Base-by-base conservation (phyloP, 1,140 invertebrate species). In the Drosophila hydei region DNA sequence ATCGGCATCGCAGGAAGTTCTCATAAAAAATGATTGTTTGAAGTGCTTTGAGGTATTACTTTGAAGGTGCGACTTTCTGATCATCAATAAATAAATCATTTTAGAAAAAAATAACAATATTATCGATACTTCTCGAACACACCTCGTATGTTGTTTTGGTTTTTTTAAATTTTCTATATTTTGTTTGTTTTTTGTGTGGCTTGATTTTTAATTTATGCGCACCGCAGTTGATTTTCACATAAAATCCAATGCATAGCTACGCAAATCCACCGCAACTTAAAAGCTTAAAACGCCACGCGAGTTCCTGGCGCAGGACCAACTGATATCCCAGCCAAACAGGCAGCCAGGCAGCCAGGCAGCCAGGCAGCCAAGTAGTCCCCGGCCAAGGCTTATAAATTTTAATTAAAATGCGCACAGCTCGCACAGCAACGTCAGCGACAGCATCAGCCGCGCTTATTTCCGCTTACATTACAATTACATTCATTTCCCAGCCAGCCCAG, bases 391-490 rank as follows among this genome's bases (percentile, higher is more conserved):
- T 87, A 87, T 87, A 87, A 87, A 87, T 87, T 87, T 87, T 87
- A 87, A 87, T 87, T 87, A 87, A 87, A 87, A 87, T 70, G 81
- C 81, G 67, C 70, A 55, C 58, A 69, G 63, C 71, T 30, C 60
- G 42, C 52, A 33, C 30, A 33, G 56, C 54, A 50, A 19, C 78
- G 50, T 65, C 77, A 69, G 70, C 78, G 72, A 65, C 75, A 64
- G 60, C 58, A 61, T 64, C 71, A 68, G 56, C 56, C 65, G 68
- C 55, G 83, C 83, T 87, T 87, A 87, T 87, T 87, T 87, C 81
- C 81, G 81, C 83, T 87, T 87, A 87, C 81, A 87, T 87, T 87
- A 87, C 81, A 87, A 87, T 87, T 87, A 87, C 81, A 87, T 87
- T 87, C 65, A 48, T 69, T 55, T 62, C 45, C 45, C 61, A 45